Evolutionary conservation across 2,888 invertebrate species (phyloP), one percentile per base, ranked within the genome.

Genomic region (Plagodis pulveraria): DNA sequence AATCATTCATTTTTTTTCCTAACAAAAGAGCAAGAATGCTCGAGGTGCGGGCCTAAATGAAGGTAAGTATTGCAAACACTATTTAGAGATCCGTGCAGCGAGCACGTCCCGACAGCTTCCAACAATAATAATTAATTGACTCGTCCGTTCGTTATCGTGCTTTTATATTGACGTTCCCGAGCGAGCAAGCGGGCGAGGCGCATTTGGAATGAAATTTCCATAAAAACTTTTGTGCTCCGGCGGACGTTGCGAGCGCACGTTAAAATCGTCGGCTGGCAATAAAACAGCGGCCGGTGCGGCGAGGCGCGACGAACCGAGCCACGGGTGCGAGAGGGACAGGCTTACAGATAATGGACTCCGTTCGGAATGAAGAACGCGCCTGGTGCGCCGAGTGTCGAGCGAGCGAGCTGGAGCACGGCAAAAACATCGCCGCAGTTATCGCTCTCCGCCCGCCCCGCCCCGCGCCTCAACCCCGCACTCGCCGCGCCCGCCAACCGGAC

Each of bases 111-210:
- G 86, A 89, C 89, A 90, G 87, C 87, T 88, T 86, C 85, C 89
- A 91, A 91, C 91, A 90, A 91, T 90, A 91, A 91, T 91, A 91
- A 91, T 91, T 92, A 92, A 91, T 92, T 91, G 92, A 92, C 91
- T 91, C 89, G 91, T 91, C 91, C 89, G 89, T 92, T 91, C 90
- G 91, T 91, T 91, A 91, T 92, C 91, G 87, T 90, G 90, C 91
- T 89, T 91, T 91, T 91, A 91, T 91, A 92, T 91, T 90, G 91
- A 91, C 89, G 91, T 89, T 85, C 89, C 83, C 88, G 86, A 85
- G 78, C 86, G 87, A 86, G 88, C 87, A 80, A 85, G 87, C 87
- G 87, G 84, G 85, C 86, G 90, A 86, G 87, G 86, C 90, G 90
- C 89, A 90, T 89, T 92, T 83, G 91, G 86, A 92, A 91, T 91